Evolutionary conservation across 2,888 invertebrate species (phyloP).

Genomic region (Dasysyrphus tricinctus): DNA sequence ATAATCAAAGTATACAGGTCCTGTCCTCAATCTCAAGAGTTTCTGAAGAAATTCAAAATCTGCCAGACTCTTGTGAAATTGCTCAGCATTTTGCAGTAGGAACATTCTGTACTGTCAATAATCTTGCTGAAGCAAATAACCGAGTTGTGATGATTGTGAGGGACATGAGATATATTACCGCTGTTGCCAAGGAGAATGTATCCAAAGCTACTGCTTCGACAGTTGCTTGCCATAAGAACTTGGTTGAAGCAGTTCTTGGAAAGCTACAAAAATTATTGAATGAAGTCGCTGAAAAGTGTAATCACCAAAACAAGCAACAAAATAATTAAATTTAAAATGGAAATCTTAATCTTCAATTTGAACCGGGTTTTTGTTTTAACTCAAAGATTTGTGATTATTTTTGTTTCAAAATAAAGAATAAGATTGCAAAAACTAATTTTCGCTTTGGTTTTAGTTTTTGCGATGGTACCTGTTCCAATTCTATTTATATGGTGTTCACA

Average conservation of each 20-base stretch:
- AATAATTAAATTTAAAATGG: neutral
- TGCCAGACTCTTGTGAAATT: slow-evolving; percentile 53
- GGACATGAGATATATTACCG: slow-evolving; percentile 19
- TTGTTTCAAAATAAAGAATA: neutral
- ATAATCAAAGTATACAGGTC: slow-evolving; percentile 28
- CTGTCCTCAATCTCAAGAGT: slow-evolving; percentile 32
- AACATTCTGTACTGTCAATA: slow-evolving; percentile 59
- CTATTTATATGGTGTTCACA: too few species aligned
- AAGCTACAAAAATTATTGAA: slow-evolving; percentile 26
- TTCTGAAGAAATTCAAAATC: slow-evolving; percentile 34
- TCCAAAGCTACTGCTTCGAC: neutral
- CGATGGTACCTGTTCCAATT: too few species aligned
- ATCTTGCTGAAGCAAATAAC: slow-evolving; percentile 58
- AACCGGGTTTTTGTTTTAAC: neutral
- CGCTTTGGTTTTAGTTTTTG: too few species aligned
- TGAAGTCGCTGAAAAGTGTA: slow-evolving; percentile 41
- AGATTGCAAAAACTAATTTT: neutral
- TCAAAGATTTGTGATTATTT: neutral
- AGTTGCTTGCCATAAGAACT: slow-evolving; percentile 32
- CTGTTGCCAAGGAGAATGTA: neutral
- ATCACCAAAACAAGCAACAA: slow-evolving; percentile 5
- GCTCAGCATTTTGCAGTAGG: slow-evolving; percentile 35
- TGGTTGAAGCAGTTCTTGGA: slow-evolving; percentile 5
- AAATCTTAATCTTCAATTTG: neutral
- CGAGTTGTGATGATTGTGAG: slow-evolving; percentile 40